These are phyloP conservation scores for Steatornis caripensis DNA, from an alignment of 2,113 vertebrate genomes.

Conservation along the genomic window DNA sequence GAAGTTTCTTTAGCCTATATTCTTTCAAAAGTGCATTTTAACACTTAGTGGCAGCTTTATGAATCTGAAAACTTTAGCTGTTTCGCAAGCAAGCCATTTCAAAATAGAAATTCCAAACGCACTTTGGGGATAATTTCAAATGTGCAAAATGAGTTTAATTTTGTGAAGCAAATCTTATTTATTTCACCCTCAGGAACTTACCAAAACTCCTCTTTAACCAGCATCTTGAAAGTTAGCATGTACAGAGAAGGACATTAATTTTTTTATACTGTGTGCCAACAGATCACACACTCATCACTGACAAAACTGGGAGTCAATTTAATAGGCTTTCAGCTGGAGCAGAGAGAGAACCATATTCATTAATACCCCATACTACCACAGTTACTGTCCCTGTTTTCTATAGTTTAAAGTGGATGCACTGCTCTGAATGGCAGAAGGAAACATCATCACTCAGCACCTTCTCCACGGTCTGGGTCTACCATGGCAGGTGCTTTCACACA, in stretches of 20 bases:
- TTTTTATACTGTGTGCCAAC: background rate
- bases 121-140: background rate
- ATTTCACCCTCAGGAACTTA: background rate
- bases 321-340: background rate
- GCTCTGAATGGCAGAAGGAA: background rate
- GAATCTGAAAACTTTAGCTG: background rate
- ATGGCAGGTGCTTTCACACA: background rate
- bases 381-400: background rate
- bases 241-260: background rate
- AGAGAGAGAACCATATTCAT: background rate
- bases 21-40: background rate
- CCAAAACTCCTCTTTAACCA: background rate
- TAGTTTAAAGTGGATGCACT: background rate
- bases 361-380: background rate
- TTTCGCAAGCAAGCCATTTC: background rate
- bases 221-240: background rate
- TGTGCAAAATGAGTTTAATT: background rate
- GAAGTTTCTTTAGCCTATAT: background rate
- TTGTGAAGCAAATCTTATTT: background rate
- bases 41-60: background rate
- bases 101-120: background rate
- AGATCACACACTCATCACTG: background rate
- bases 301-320: background rate
- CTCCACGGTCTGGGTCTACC: background rate
- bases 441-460: background rate